Evolutionary conservation across 2,888 invertebrate genomes (phyloP).

Genomic region (Malthinus seriepunctatus): DNA sequence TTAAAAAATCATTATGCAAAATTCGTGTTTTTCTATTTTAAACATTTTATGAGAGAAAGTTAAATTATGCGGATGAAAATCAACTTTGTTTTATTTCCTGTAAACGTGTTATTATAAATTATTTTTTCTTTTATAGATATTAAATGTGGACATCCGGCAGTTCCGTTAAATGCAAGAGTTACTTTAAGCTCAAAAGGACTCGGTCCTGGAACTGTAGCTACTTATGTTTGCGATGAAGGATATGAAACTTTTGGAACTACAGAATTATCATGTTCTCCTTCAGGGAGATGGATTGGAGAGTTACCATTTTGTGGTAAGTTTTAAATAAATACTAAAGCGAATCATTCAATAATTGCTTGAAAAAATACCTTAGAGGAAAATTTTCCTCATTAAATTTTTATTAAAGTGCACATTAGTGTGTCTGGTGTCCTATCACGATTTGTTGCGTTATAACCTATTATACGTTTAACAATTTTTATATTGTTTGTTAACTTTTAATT

Average conservation of each 20-base stretch:
- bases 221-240: constrained; percentile 81
- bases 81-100: too few relatives aligned
- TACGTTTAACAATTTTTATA: not conserved
- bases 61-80: too few relatives aligned
- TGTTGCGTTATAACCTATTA: not conserved
- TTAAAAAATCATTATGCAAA: too few relatives aligned
- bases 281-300: constrained; percentile 79
- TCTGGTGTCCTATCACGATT: not conserved
- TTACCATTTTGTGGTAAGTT: constrained; percentile 81
- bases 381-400: not conserved
- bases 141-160: constrained; percentile 82
- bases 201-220: constrained; percentile 65
- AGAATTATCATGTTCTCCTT: constrained; percentile 69
- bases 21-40: too few relatives aligned
- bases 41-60: too few relatives aligned
- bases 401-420: not conserved
- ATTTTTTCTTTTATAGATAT: constrained; percentile 37
- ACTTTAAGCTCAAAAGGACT: constrained; percentile 62
- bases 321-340: not conserved
- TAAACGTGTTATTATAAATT: not conserved
- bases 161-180: constrained; percentile 81
- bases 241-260: constrained; percentile 85
- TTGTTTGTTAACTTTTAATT: not conserved
- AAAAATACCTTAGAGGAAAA: not conserved
- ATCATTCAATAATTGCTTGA: not conserved